Base-by-base conservation (phyloP, 2,888 invertebrate genomes). In the Allacma fusca region DNA sequence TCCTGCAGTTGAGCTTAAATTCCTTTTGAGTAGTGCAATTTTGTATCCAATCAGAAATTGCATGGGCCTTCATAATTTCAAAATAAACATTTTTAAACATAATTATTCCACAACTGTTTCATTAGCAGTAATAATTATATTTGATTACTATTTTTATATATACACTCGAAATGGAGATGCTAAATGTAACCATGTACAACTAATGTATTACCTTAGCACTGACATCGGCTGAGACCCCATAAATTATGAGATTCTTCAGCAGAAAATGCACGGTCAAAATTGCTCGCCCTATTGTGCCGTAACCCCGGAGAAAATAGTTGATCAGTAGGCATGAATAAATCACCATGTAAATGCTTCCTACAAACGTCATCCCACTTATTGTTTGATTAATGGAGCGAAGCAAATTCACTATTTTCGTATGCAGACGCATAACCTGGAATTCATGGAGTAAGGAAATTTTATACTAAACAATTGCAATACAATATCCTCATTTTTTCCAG, bases 31-130 rank as follows among this genome's bases (percentile, higher is more conserved):
- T 1, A 5, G 1, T 28, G 24, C 65, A n/a, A n/a, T n/a, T n/a
- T n/a, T n/a, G n/a, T 1, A 65, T 26, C 65, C 65, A 65, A 9
- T 65, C 65, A 1, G 65, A 65, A 4, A 65, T 29, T 65, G 26
- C 26, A 26, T 65, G 28, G 2, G 65, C 65, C 65, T 65, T 9
- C 34, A 34, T 7, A 34, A n/a, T n/a, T n/a, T n/a, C n/a, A n/a
- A n/a, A n/a, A n/a, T n/a, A n/a, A n/a, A n/a, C n/a, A n/a, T n/a
- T n/a, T n/a, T n/a, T n/a, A n/a, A n/a, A n/a, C n/a, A n/a, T n/a
- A n/a, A n/a, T n/a, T n/a, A n/a, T n/a, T n/a, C n/a, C n/a, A n/a
- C n/a, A n/a, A n/a, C n/a, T n/a, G n/a, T n/a, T n/a, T n/a, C n/a
- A n/a, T n/a, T n/a, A n/a, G n/a, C n/a, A n/a, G n/a, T n/a, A n/a